A percentile compares a stretch with the other conserved stretches of the same genome.
These are phyloP conservation scores for Myiozetetes cayanensis DNA, from an alignment of 2,113 vertebrate genomes.

Conservation along the genomic window DNA sequence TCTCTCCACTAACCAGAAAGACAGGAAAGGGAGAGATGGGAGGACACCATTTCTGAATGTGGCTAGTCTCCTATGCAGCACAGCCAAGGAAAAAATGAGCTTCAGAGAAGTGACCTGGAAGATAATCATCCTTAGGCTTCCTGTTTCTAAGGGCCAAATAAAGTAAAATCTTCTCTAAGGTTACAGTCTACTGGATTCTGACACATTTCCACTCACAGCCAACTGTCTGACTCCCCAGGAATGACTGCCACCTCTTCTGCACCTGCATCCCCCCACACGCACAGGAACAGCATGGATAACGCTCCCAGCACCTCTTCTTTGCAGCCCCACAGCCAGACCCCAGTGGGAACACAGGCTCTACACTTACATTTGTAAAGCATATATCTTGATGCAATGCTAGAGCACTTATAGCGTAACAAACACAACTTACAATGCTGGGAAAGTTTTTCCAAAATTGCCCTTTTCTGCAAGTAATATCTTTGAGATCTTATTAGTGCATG, in stretches of 20 bases:
- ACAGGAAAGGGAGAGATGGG: not conserved
- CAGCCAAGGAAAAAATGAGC: not conserved
- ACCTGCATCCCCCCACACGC: fast-evolving
- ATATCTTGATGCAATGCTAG: not conserved
- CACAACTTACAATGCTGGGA: not conserved
- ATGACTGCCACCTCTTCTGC: fast-evolving
- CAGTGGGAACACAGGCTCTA: not conserved
- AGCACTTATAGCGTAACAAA: not conserved
- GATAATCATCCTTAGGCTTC: not conserved
- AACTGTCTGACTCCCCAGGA: not conserved
- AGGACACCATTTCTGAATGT: not conserved
- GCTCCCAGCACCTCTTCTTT: not conserved
- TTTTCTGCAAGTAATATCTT: not conserved
- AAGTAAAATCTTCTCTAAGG: not conserved
- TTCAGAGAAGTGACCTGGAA: not conserved
- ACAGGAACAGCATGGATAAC: fast-evolving
- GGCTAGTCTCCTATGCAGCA: not conserved
- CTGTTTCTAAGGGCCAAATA: not conserved
- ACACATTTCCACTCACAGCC: not conserved
- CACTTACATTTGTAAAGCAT: not conserved
- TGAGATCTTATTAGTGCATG: not conserved
- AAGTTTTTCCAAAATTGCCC: not conserved
- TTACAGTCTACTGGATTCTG: not conserved
- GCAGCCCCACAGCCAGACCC: not conserved
- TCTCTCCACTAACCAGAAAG: not conserved